These are phyloP conservation scores for Thymelicus sylvestris DNA, from an alignment of 2,888 invertebrate genomes.

Conservation along the genomic window DNA sequence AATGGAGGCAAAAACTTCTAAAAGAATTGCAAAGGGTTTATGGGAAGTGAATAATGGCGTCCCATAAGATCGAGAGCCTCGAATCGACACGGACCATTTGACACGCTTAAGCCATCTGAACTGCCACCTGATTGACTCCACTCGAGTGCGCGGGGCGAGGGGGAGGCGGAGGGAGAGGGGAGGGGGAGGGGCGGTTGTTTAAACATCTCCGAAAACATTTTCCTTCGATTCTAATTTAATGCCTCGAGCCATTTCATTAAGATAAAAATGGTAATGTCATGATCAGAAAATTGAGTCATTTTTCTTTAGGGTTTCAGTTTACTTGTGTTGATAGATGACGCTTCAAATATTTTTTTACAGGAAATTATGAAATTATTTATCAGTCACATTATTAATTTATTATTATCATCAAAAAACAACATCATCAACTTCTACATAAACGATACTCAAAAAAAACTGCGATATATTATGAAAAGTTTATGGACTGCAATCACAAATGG, in stretches of 20 bases:
- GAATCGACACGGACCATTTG: slow-evolving; percentile 34
- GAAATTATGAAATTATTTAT: too few species aligned
- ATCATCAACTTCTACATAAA: too few species aligned
- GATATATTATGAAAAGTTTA: too few species aligned
- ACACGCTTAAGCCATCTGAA: slow-evolving; percentile 30
- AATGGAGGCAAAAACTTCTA: slow-evolving; percentile 13
- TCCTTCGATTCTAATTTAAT: slow-evolving; percentile 11
- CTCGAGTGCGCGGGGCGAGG: not conserved
- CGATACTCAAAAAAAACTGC: too few species aligned
- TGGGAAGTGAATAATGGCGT: slow-evolving; percentile 35
- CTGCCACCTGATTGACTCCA: slow-evolving; percentile 32
- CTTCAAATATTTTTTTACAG: too few species aligned
- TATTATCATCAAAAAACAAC: too few species aligned
- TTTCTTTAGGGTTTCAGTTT: not conserved
- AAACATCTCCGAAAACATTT: slow-evolving; percentile 4
- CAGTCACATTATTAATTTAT: too few species aligned
- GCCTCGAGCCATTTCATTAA: slow-evolving; percentile 13
- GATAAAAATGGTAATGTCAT: slow-evolving; percentile 1
- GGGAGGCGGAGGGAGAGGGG: not conserved
- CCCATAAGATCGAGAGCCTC: slow-evolving; percentile 31
- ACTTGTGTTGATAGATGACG: too few species aligned
- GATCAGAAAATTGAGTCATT: not conserved
- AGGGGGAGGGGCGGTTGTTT: not conserved
- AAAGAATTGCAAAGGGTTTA: slow-evolving; percentile 24
- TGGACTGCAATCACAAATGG: too few species aligned